A percentile compares a stretch with the other conserved stretches of the same genome.
These are phyloP conservation scores for Diachrysia chrysitis DNA, from an alignment of 2,888 invertebrate genomes.

Conservation along the genomic window DNA sequence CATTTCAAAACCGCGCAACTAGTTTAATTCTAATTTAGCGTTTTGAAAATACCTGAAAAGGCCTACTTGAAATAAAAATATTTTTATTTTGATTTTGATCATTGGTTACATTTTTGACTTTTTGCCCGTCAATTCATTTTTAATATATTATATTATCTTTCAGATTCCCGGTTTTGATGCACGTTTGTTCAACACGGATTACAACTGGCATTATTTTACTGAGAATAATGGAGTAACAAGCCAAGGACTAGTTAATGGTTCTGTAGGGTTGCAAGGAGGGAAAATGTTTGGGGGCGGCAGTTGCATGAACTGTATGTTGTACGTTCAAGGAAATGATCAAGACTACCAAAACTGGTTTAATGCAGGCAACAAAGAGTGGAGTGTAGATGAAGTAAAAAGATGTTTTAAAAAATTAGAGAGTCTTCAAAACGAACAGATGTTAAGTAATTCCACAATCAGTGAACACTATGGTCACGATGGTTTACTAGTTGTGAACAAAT, in stretches of 20 bases:
- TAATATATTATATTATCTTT: too few species aligned
- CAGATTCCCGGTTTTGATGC: conserved; percentile 62
- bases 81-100: too few species aligned
- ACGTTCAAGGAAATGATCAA: conserved; percentile 82
- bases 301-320: conserved; percentile 88
- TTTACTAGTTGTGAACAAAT: conserved; percentile 79
- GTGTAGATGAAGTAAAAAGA: conserved; percentile 79
- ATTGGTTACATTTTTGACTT: too few species aligned
- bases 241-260: conserved; percentile 86
- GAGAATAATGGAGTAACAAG: conserved; percentile 92
- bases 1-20: too few species aligned
- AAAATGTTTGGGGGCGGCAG: conserved; percentile 90
- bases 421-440: conserved; percentile 64
- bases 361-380: conserved; percentile 88
- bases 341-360: conserved; percentile 89
- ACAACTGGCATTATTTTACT: conserved; percentile 89
- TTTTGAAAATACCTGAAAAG: too few species aligned
- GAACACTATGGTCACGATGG: conserved; percentile 78
- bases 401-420: conserved; percentile 87
- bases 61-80: too few species aligned
- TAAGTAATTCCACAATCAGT: conserved; percentile 56
- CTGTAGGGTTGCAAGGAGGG: conserved; percentile 88
- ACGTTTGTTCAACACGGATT: conserved; percentile 29
- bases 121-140: too few species aligned
- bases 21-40: too few species aligned